Evolutionary conservation across 2,113 vertebrate genomes (phyloP).

Genomic region (Anser brachyrhynchus): DNA sequence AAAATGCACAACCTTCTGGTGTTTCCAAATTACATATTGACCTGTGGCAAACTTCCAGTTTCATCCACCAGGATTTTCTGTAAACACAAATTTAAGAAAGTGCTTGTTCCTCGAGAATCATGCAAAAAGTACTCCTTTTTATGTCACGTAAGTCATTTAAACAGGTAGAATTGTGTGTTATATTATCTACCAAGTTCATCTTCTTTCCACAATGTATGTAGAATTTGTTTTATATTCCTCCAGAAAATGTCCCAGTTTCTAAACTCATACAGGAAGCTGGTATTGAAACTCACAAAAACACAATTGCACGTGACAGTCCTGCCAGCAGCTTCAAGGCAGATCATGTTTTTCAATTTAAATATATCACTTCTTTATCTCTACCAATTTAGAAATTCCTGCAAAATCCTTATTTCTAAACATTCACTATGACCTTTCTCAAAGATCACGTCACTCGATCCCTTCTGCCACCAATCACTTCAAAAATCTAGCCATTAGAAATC

Average conservation of each 20-base stretch:
- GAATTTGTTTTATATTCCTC: neutral
- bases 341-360: neutral
- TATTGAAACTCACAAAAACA: neutral
- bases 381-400: neutral
- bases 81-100: neutral
- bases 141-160: neutral
- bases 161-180: neutral
- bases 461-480: neutral
- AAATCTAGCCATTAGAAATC: neutral
- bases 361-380: neutral
- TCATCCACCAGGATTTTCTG: neutral
- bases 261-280: neutral
- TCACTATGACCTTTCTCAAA: neutral
- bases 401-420: neutral
- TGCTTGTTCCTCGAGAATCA: neutral
- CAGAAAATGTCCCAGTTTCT: neutral
- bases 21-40: slow-evolving; percentile 2
- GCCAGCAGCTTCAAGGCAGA: neutral
- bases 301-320: neutral
- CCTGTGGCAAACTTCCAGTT: neutral
- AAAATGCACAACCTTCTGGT: slow-evolving; percentile 36
- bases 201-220: neutral
- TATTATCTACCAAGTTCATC: neutral
- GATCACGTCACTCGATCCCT: neutral
- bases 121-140: neutral